Evolutionary conservation across 2,888 invertebrate genomes (phyloP).

Genomic region (Caenorhabditis virilis): DNA sequence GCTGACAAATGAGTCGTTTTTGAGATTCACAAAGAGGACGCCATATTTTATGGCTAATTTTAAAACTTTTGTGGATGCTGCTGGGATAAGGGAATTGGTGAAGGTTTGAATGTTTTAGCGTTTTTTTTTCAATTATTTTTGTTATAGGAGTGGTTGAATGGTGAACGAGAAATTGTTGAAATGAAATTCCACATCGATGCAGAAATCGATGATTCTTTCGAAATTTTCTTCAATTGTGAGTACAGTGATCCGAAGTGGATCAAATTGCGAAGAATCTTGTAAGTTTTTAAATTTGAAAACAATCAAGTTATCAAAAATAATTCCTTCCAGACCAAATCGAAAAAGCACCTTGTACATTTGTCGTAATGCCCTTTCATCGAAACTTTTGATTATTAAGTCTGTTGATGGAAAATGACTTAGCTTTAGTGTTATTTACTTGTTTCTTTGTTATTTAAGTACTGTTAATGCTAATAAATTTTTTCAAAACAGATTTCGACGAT

Average conservation of each 20-base stretch:
- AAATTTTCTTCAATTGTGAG: not conserved
- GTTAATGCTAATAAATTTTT: no score
- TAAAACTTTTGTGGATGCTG: not conserved
- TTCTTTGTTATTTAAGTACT: no score
- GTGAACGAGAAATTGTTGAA: conserved; percentile 2
- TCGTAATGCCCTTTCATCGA: no score
- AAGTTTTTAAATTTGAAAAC: not conserved
- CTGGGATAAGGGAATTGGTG: not conserved
- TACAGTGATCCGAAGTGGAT: not conserved
- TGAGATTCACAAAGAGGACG: not conserved
- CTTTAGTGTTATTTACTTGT: no score
- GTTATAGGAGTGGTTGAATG: not conserved
- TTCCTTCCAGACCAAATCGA: not conserved
- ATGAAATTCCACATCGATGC: not conserved
- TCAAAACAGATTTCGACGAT: no score
- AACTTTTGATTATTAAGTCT: no score
- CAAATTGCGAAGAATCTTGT: not conserved
- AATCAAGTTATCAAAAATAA: not conserved
- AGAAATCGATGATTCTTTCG: not conserved
- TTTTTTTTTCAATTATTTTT: not conserved
- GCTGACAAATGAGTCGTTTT: not conserved
- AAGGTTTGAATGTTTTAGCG: not conserved
- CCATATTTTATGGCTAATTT: not conserved
- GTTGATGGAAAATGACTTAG: no score
- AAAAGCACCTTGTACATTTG: no score